phyloP scores from a whole-genome alignment of 2,888 invertebrate species.

The Stenurella melanura region DNA sequence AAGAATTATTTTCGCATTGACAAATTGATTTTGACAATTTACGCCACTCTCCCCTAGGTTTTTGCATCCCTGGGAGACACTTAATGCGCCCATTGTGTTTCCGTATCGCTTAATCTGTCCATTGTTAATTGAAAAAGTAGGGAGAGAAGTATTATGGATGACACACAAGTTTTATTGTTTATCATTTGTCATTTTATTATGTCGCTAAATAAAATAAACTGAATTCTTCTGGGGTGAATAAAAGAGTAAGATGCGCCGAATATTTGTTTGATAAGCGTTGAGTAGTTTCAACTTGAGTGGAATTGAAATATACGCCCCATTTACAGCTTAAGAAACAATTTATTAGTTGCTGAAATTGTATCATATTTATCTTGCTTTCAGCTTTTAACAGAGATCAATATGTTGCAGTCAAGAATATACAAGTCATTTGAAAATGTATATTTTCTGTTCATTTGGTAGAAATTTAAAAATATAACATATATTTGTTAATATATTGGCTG shows the following conservation, averaged over 20 bases:
- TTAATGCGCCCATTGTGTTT: slow-evolving; percentile 65
- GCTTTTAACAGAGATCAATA: too few species aligned
- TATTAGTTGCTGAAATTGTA: background rate
- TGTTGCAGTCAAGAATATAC: too few species aligned
- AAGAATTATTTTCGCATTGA: background rate
- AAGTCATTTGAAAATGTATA: too few species aligned
- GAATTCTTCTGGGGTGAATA: slow-evolving; percentile 23
- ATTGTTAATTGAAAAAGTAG: slow-evolving; percentile 55
- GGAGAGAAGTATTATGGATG: slow-evolving; percentile 21
- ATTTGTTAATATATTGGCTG: too few species aligned
- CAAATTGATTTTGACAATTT: background rate
- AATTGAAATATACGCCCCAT: background rate
- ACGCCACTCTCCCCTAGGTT: slow-evolving; percentile 41
- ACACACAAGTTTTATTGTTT: slow-evolving; percentile 41
- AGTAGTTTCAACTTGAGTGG: background rate
- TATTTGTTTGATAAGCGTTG: slow-evolving; percentile 14
- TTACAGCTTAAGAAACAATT: background rate
- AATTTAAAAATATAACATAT: too few species aligned
- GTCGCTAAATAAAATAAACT: slow-evolving; percentile 39
- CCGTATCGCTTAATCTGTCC: slow-evolving; percentile 63
- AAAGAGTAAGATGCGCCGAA: background rate
- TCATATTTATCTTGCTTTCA: background rate
- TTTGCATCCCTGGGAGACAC: slow-evolving; percentile 57
- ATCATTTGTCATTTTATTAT: slow-evolving; percentile 44
- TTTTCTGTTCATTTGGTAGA: too few species aligned